Base-by-base conservation (phyloP, 2,888 invertebrate genomes). In the Urechis unicinctus region DNA sequence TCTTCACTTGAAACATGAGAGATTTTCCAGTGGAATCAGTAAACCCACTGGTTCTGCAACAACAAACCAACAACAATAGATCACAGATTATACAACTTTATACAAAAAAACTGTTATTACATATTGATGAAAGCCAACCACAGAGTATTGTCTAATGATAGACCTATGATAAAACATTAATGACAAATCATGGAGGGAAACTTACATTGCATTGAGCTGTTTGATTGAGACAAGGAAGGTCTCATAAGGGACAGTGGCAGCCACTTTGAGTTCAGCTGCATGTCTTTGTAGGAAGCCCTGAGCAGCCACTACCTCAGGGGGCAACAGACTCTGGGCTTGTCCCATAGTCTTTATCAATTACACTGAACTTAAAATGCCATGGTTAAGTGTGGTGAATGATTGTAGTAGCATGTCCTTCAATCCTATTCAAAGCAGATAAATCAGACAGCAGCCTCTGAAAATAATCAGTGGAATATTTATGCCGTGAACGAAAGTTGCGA, bases 141-240 rank as follows among this genome's bases (percentile, higher is more conserved):
- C 17, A 1, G n/a, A 36, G 13, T 24, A n/a, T 50, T 1, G 22
- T 31, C 25, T 17, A 4, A 21, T 29, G n/a, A 50, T 22, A 6
- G 3, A 25, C n/a, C n/a, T n/a, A 26, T 9, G 21, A 28, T 17
- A 50, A 9, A 50, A n/a, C 5, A 2, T 31, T 1, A 9, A 9
- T 24, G 21, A 30, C 24, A 25, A 44, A n/a, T 17, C 9, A 22
- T 49, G 22, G 29, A n/a, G 6, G 24, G 21, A 47, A 51, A 75
- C 82, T 79, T 80, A 86, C 85, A 86, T 75, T 62, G 79, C 74
- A 75, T 86, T 87, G 36, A 86, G 73, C 68, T 85, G 82, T 28
- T 80, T 78, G 17, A 86, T 71, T 62, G 82, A 81, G 47, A 79
- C 73, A 57, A 82, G 73, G 66, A 87, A 85, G 21, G 85, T 82